These are phyloP conservation scores for Acrocyrtus sp. DNA, from an alignment of 2,888 invertebrate genomes.

Conservation along the genomic window DNA sequence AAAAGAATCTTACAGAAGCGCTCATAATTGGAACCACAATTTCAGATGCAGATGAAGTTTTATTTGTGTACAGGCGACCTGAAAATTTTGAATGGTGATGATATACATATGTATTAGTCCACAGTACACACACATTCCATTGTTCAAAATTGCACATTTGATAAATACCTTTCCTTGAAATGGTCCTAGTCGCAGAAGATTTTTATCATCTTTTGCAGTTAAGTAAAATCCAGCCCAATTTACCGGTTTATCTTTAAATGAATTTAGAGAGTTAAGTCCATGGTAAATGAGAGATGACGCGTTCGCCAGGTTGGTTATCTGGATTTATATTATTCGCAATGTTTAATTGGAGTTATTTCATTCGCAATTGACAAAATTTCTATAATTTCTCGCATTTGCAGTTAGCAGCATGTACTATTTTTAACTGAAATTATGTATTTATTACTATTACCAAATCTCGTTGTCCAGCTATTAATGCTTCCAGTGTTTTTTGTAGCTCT, in stretches of 20 bases:
- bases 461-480: slow-evolving; percentile 54
- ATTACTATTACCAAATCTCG: slow-evolving; percentile 60
- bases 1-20: too few relatives aligned
- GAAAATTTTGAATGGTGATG: too few relatives aligned
- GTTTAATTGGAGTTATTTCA: too few relatives aligned
- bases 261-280: slow-evolving; percentile 48
- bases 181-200: slow-evolving; percentile 54
- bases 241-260: slow-evolving; percentile 52
- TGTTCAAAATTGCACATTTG: neutral
- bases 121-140: neutral
- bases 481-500: slow-evolving; percentile 38
- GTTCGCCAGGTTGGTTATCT: slow-evolving; percentile 60
- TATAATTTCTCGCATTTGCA: too few relatives aligned
- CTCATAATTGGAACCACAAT: slow-evolving; percentile 56
- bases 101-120: neutral
- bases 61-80: slow-evolving; percentile 61
- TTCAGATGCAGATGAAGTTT: slow-evolving; percentile 55
- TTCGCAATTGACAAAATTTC: too few relatives aligned
- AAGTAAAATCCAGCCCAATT: slow-evolving; percentile 62
- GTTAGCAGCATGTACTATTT: too few relatives aligned
- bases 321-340: too few relatives aligned
- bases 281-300: slow-evolving; percentile 57
- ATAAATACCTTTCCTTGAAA: slow-evolving; percentile 62
- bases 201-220: slow-evolving; percentile 17
- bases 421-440: too few relatives aligned